phyloP scores from a whole-genome alignment of 2,888 invertebrate genomes.

The Tenthredo mesomela region DNA sequence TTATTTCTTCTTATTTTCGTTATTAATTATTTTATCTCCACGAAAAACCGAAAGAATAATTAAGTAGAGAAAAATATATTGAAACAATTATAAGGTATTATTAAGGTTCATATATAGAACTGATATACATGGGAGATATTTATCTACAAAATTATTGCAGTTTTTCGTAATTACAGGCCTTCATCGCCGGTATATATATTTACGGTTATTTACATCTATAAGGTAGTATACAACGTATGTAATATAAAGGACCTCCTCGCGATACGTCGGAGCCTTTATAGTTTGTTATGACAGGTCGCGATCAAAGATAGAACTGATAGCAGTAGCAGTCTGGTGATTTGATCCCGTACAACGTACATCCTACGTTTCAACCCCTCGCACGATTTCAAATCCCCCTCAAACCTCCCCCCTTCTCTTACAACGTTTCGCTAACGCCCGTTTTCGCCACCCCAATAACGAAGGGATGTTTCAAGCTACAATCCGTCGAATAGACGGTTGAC shows the following conservation, averaged over 20 bases:
- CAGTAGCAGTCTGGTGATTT: constrained; percentile 66
- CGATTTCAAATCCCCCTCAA: not conserved
- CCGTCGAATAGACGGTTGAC: constrained; percentile 64
- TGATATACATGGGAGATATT: not conserved
- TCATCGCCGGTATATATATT: constrained; percentile 2
- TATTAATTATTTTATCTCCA: not conserved
- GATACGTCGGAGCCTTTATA: constrained; percentile 26
- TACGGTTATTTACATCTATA: constrained; percentile 2
- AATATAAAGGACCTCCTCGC: not conserved
- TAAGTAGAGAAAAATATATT: not conserved
- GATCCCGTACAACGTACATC: constrained; percentile 63
- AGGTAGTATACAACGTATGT: not conserved
- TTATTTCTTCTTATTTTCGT: not conserved
- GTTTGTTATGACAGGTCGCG: constrained; percentile 57
- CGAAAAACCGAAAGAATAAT: not conserved
- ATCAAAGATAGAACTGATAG: constrained; percentile 67
- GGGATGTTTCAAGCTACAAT: constrained; percentile 27
- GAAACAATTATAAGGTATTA: not conserved
- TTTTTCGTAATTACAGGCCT: constrained; percentile 29
- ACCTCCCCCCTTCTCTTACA: not conserved
- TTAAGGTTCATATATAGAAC: not conserved
- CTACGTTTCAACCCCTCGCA: constrained; percentile 21
- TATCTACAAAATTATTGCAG: not conserved
- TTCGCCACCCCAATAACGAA: constrained; percentile 26
- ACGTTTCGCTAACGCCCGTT: constrained; percentile 25